A percentile compares a stretch with the other conserved stretches of the same genome.
These are phyloP conservation scores for Nyctibius bracteatus DNA, from an alignment of 2,113 vertebrate genomes.

Conservation along the genomic window DNA sequence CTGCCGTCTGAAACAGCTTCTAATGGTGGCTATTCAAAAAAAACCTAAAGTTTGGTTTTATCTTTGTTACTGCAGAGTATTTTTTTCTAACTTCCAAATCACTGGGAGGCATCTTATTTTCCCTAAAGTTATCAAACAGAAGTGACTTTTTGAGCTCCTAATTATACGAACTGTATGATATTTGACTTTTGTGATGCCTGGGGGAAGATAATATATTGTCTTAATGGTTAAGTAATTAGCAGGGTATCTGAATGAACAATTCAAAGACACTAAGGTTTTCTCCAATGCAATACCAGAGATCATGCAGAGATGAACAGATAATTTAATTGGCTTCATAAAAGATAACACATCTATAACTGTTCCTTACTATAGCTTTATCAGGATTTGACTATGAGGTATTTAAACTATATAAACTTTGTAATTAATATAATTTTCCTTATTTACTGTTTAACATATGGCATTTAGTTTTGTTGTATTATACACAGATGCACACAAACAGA, in stretches of 20 bases:
- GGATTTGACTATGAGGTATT: background rate
- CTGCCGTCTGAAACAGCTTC: background rate
- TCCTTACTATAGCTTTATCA: background rate
- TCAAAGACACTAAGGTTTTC: background rate
- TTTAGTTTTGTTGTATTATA: background rate
- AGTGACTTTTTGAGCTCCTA: background rate
- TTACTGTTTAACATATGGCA: background rate
- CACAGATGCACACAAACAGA: background rate
- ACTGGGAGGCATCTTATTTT: background rate
- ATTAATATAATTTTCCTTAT: background rate
- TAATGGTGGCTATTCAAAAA: background rate
- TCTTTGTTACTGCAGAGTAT: background rate
- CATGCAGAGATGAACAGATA: background rate
- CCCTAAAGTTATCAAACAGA: background rate
- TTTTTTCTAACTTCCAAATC: background rate
- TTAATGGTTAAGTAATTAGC: slow-evolving; percentile 9
- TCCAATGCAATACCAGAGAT: background rate
- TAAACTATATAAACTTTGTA: background rate
- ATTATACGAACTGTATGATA: background rate
- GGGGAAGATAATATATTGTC: background rate
- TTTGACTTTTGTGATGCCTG: background rate
- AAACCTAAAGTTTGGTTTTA: background rate
- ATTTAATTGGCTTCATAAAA: background rate
- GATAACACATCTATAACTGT: background rate
- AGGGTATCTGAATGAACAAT: background rate